Conservation (phyloP, 1,140 invertebrate genomes). For the Cydia strobilella region DNA sequence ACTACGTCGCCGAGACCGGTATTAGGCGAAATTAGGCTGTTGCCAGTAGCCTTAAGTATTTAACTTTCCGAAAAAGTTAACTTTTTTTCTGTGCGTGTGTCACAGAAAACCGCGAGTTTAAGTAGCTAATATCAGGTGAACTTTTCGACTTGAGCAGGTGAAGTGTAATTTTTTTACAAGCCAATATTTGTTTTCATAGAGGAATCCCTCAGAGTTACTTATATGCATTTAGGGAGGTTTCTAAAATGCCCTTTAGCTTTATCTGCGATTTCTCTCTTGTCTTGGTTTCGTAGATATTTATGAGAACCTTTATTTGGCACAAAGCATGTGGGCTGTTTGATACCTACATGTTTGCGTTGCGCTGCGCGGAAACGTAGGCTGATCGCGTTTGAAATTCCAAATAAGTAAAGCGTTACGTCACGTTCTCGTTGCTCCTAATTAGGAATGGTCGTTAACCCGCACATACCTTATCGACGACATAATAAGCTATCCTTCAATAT, state of each 20-base stretch:
- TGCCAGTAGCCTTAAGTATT: too few species aligned
- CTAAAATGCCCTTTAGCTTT: too few species aligned
- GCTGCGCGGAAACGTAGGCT: constrained; percentile 35
- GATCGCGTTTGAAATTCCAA: constrained; percentile 43
- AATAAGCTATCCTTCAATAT: not conserved
- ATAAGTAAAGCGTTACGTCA: constrained; percentile 47
- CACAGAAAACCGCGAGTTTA: too few species aligned
- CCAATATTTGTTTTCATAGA: too few species aligned
- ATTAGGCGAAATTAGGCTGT: too few species aligned
- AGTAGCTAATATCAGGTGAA: too few species aligned
- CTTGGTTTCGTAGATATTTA: not conserved
- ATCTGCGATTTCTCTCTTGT: not conserved
- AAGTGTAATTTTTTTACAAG: too few species aligned
- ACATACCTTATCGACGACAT: constrained; percentile 35
- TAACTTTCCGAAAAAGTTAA: too few species aligned
- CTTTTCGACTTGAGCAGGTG: too few species aligned
- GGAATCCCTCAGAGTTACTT: not conserved
- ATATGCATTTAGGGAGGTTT: not conserved
- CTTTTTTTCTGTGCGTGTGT: too few species aligned
- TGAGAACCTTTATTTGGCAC: constrained; percentile 18
- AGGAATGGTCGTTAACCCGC: constrained; percentile 54
- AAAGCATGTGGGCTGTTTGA: constrained; percentile 53
- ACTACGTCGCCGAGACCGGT: too few species aligned
- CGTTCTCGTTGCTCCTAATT: constrained; percentile 48
- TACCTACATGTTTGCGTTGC: constrained; percentile 35